phyloP scores from a whole-genome alignment of 2,113 vertebrate genomes.

The Dicerorhinus sumatrensis region DNA sequence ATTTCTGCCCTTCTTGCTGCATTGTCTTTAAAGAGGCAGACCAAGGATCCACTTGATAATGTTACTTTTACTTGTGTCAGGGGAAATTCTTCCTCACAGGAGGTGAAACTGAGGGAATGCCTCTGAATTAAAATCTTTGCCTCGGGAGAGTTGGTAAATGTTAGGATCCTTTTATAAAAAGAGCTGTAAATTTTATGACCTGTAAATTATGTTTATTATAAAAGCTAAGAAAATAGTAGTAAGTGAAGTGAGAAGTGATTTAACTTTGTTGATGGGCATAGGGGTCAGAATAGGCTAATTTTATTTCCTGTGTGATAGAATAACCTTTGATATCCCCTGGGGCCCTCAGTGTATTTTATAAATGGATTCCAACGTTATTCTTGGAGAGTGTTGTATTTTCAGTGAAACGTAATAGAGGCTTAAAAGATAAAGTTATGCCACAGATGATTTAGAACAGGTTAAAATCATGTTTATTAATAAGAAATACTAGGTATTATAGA shows the following conservation, averaged over 20 bases:
- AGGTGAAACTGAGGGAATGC: not conserved
- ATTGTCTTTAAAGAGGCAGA: conserved; percentile 27
- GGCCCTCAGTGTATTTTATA: conserved; percentile 44
- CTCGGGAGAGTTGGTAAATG: conserved; percentile 44
- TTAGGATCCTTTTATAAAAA: conserved; percentile 44
- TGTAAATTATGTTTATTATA: conserved; percentile 33
- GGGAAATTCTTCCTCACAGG: not conserved
- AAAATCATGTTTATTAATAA: conserved; percentile 58
- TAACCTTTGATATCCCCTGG: conserved; percentile 47
- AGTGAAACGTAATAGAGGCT: conserved; percentile 41
- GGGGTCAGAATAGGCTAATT: conserved; percentile 50
- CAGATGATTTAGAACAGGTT: conserved; percentile 51
- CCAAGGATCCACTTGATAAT: not conserved
- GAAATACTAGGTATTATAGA: conserved; percentile 10
- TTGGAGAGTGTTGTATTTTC: conserved; percentile 36
- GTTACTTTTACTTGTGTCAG: conserved; percentile 2
- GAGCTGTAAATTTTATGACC: conserved; percentile 3
- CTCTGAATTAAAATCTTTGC: conserved; percentile 48
- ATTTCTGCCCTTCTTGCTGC: conserved; percentile 12
- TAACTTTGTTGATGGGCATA: conserved; percentile 46
- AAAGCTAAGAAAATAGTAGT: conserved; percentile 47
- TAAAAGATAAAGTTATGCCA: conserved; percentile 46
- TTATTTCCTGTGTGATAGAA: conserved; percentile 41
- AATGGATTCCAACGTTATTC: conserved; percentile 51
- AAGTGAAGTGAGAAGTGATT: not conserved